A percentile compares a stretch with the other conserved stretches of the same genome.
Evolutionary conservation across 2,888 invertebrate species (phyloP).

Genomic region (Orchestes rusci): DNA sequence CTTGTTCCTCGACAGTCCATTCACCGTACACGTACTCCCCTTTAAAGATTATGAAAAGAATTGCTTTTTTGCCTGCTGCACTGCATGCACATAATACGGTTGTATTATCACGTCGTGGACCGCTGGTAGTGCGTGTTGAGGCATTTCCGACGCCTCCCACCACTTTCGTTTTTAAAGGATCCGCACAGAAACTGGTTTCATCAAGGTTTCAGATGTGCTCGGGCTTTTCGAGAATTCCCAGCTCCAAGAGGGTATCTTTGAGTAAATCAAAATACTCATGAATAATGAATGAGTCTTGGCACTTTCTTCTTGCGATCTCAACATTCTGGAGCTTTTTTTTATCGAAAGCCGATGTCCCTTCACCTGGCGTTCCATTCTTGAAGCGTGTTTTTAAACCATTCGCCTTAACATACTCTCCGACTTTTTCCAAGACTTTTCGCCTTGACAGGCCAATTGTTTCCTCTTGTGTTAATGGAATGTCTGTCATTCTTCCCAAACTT

Average conservation of each 20-base stretch:
- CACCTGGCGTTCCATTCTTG: conserved; percentile 1
- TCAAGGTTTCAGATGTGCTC: conserved; percentile 15
- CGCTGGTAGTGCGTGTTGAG: conserved; percentile 3
- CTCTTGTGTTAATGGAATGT: conserved; percentile 5
- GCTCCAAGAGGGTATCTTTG: conserved; percentile 10
- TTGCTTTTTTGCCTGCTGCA: conserved; percentile 33
- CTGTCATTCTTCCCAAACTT: conserved; percentile 7
- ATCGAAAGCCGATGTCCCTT: conserved; percentile 24
- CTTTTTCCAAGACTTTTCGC: conserved; percentile 5
- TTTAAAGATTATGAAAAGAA: conserved; percentile 36
- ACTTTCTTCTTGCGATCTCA: conserved; percentile 29
- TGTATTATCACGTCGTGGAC: conserved; percentile 6
- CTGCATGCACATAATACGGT: conserved; percentile 10
- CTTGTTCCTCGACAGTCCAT: conserved; percentile 31
- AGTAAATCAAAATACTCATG: conserved; percentile 12
- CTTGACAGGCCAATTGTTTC: conserved; percentile 2
- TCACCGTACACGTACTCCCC: conserved; percentile 36
- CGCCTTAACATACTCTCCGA: conserved; percentile 7
- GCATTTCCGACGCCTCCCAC: conserved; percentile 14
- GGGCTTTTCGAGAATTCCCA: conserved; percentile 18
- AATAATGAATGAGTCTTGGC: conserved; percentile 26
- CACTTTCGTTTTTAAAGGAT: conserved; percentile 25
- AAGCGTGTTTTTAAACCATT: conserved; percentile 7
- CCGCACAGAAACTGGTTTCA: conserved; percentile 17
- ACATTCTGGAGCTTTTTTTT: conserved; percentile 30